A percentile compares a stretch with the other conserved stretches of the same genome.
phyloP scores from a whole-genome alignment of 2,797 vertebrate species.

The Hybognathus amarus region DNA sequence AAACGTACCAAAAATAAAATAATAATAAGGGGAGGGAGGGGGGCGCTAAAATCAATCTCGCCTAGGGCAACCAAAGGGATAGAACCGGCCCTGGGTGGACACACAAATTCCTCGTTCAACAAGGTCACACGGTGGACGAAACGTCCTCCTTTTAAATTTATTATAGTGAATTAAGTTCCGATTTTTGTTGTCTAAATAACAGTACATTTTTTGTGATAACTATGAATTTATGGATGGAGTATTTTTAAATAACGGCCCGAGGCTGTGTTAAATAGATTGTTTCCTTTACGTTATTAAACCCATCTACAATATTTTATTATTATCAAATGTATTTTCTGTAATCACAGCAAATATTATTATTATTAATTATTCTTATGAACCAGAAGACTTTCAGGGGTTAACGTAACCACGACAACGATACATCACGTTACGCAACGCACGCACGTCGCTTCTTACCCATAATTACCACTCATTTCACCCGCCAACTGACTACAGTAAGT shows the following conservation, averaged over 20 bases:
- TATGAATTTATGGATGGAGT: neutral
- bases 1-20: too few relatives aligned
- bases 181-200: neutral
- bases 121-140: neutral
- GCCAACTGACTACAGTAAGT: neutral
- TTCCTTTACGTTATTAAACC: neutral
- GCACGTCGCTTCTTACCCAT: too few relatives aligned
- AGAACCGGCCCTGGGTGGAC: slow-evolving; percentile 6
- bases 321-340: too few relatives aligned
- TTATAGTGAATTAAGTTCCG: neutral
- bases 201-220: neutral
- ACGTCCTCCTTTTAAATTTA: slow-evolving; percentile 9
- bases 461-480: neutral
- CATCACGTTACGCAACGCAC: too few relatives aligned
- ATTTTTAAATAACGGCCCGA: neutral
- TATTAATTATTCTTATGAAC: too few relatives aligned
- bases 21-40: too few relatives aligned
- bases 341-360: too few relatives aligned
- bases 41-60: too few relatives aligned
- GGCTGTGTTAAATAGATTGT: neutral
- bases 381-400: too few relatives aligned
- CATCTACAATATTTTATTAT: neutral
- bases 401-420: too few relatives aligned
- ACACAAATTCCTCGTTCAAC: neutral
- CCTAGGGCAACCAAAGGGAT: too few relatives aligned